Percentiles rank a stretch among this genome's conserved stretches.
Conservation (phyloP, 2,113 vertebrate species). For the Scophthalmus maximus region DNA sequence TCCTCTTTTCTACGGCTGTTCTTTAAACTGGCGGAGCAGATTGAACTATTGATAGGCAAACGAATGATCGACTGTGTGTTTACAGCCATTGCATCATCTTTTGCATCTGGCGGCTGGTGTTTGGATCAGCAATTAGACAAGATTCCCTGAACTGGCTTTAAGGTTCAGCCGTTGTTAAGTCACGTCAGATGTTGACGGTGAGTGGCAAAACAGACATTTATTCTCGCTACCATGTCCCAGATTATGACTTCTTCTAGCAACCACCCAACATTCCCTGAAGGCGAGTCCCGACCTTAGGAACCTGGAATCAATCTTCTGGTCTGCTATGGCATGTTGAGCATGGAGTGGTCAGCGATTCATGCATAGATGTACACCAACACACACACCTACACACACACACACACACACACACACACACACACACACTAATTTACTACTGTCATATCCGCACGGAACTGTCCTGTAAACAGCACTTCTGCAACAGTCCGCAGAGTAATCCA, state of each 20-base stretch:
- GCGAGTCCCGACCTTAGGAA: not conserved
- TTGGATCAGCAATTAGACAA: constrained; percentile 8
- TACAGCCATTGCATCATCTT: constrained; percentile 3
- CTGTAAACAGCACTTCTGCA: constrained; percentile 64
- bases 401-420: constrained; percentile 31
- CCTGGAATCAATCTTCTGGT: constrained; percentile 15
- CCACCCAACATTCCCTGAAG: constrained; percentile 1
- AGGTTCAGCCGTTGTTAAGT: constrained; percentile 11
- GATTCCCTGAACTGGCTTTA: constrained; percentile 10
- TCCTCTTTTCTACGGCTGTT: no score
- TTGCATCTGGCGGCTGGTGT: constrained; percentile 2
- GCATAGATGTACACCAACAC: constrained; percentile 27
- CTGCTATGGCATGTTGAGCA: not conserved
- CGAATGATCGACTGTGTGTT: not conserved
- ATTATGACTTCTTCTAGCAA: constrained; percentile 37
- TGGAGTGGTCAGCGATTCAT: constrained; percentile 43
- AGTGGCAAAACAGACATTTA: constrained; percentile 40
- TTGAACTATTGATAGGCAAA: not conserved
- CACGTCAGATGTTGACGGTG: constrained; percentile 21
- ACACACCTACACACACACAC: constrained; percentile 11
- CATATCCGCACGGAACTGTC: constrained; percentile 55
- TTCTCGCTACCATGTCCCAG: constrained; percentile 26
- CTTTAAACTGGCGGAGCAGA: not conserved
- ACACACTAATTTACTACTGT: constrained; percentile 63
- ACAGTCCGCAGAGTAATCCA: constrained; percentile 66